Evolutionary conservation across 2,797 vertebrate species (phyloP).

Genomic region (Pygocentrus nattereri): DNA sequence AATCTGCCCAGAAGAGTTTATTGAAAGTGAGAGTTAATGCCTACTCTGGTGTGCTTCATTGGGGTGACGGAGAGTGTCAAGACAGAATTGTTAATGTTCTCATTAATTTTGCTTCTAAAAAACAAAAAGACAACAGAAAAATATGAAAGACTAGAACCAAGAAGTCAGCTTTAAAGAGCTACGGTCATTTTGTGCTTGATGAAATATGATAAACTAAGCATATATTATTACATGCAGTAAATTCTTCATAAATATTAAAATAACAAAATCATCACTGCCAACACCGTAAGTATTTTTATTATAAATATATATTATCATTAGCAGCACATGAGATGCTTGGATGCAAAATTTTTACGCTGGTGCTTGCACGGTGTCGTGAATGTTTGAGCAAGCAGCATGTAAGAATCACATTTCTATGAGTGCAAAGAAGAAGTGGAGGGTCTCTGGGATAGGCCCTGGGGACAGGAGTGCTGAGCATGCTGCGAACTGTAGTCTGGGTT

Average conservation of each 20-base stretch:
- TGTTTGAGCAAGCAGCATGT: neutral
- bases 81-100: too few species aligned
- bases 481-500: conserved; percentile 35
- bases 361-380: conserved; percentile 28
- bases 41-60: too few species aligned
- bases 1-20: too few species aligned
- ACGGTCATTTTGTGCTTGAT: neutral
- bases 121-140: too few species aligned
- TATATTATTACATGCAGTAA: neutral
- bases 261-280: neutral
- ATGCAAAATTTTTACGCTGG: conserved; percentile 33
- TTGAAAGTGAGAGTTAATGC: too few species aligned
- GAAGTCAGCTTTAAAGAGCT: too few species aligned
- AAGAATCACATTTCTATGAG: conserved; percentile 47
- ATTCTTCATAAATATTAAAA: conserved; percentile 27
- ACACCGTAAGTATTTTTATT: conserved; percentile 24
- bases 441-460: conserved; percentile 42
- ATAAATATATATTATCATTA: conserved; percentile 56
- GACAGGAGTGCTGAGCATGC: conserved; percentile 14
- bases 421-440: conserved; percentile 28
- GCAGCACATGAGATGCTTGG: conserved; percentile 40
- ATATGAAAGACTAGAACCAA: too few species aligned
- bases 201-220: conserved; percentile 34
- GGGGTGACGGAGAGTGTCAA: too few species aligned
- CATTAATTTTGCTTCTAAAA: too few species aligned